Evolutionary conservation across 2,797 vertebrate species (phyloP), one percentile per base, ranked within the genome.

Genomic region (Holocentrus rufus): DNA sequence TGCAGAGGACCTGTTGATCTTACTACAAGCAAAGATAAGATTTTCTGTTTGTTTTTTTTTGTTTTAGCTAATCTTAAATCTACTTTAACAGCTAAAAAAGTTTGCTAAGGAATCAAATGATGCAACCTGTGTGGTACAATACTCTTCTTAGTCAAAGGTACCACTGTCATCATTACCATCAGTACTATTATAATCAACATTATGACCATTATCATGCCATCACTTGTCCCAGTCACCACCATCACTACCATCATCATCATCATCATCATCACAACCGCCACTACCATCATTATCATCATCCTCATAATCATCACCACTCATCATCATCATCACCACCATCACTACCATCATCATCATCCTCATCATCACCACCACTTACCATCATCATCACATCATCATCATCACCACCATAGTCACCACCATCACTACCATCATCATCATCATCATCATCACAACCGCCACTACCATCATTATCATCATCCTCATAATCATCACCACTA

Each of bases 331-430:
- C 25, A 36, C 7, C 34, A 36, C 7, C 34, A 0, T 7, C n/a
- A n/a, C n/a, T n/a, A n/a, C n/a, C 34, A 36, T 36, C 34, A 9
- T 36, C 9, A 36, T 36, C 34, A 36, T 36, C 34, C 14, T 55
- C 15, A 20, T 39, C n/a, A 39, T 36, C 63, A 17, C 18, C n/a
- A 23, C n/a, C 11, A 15, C 10, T 50, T 14, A 30, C 2, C 9
- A 20, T 60, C 59, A 1, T 6, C 34, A 50, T 60, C 22, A 57
- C 47, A 69, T 78, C 65, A 39, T 59, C 63, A 55, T 57, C 25
- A 59, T 8, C 11, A 55, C 53, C 56, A 44, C 67, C 62, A 42
- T 61, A 22, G 36, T 68, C 42, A 30, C 69, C 56, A 58, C 57
- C 53, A 27, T 27, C 25, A 27, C 18, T 30, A 34, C 30, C 55